Percentiles rank a stretch among this genome's conserved stretches.
phyloP scores from a whole-genome alignment of 2,113 vertebrate species.

The Pogonocichla stellata region DNA sequence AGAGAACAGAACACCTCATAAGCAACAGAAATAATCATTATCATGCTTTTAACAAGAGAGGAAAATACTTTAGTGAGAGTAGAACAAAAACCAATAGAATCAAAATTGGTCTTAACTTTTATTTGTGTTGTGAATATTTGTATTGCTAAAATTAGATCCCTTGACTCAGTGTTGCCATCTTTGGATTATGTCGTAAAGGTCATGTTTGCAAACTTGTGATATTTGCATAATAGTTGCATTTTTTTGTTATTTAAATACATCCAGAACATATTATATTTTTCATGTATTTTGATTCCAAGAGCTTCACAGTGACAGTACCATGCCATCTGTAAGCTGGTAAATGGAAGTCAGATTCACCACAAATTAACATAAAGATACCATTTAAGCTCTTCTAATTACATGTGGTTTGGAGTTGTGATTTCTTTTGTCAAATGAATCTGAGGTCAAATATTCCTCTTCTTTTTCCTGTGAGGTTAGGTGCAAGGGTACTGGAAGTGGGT shows the following conservation, averaged over 20 bases:
- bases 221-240: background rate
- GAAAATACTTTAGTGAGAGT: background rate
- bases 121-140: background rate
- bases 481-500: background rate
- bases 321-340: background rate
- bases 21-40: background rate
- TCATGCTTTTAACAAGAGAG: background rate
- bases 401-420: background rate
- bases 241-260: background rate
- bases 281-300: background rate
- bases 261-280: background rate
- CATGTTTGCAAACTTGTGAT: background rate
- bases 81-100: background rate
- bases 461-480: background rate
- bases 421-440: background rate
- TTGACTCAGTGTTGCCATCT: background rate
- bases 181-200: background rate
- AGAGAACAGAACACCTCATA: background rate
- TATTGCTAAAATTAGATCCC: background rate
- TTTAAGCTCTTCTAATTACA: background rate
- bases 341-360: background rate
- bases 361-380: background rate
- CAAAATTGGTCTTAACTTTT: background rate
- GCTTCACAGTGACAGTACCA: background rate
- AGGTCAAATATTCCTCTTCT: background rate